phyloP scores from a whole-genome alignment of 2,797 vertebrate species.

The Pachyuromys duprasi region DNA sequence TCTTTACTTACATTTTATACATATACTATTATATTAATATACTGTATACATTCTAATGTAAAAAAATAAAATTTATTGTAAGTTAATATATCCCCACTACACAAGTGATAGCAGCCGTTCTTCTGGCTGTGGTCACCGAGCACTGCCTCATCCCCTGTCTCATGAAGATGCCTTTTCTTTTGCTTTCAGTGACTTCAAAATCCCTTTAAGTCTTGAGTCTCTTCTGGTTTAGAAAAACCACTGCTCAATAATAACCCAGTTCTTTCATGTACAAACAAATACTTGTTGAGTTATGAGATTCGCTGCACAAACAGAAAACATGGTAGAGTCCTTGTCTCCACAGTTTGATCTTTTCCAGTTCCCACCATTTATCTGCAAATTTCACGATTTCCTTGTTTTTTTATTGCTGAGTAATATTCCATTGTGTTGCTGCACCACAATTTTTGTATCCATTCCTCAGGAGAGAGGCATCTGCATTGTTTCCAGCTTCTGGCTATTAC shows the following conservation, averaged over 20 bases:
- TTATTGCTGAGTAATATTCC: too few species aligned
- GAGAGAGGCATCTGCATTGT: too few species aligned
- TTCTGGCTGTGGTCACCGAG: background rate
- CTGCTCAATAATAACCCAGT: background rate
- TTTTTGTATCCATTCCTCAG: too few species aligned
- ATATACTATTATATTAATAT: background rate
- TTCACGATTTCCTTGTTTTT: too few species aligned
- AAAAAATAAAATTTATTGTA: background rate
- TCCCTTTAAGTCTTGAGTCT: background rate
- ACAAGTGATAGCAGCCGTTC: too few species aligned
- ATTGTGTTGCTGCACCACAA: too few species aligned
- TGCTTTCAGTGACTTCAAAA: background rate
- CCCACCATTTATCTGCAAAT: too few species aligned
- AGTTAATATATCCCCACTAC: too few species aligned
- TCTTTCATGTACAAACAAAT: background rate
- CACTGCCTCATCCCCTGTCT: background rate
- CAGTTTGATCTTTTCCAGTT: too few species aligned
- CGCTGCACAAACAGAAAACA: background rate
- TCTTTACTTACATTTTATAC: background rate
- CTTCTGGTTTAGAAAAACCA: background rate
- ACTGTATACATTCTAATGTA: background rate
- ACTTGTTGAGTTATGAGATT: background rate
- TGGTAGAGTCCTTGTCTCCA: background rate
- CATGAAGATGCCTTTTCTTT: background rate
- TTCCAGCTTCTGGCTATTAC: too few species aligned